A percentile compares a stretch with the other conserved stretches of the same genome.
These are phyloP conservation scores for Diloba caeruleocephala DNA, from an alignment of 2,888 invertebrate genomes.

Conservation along the genomic window DNA sequence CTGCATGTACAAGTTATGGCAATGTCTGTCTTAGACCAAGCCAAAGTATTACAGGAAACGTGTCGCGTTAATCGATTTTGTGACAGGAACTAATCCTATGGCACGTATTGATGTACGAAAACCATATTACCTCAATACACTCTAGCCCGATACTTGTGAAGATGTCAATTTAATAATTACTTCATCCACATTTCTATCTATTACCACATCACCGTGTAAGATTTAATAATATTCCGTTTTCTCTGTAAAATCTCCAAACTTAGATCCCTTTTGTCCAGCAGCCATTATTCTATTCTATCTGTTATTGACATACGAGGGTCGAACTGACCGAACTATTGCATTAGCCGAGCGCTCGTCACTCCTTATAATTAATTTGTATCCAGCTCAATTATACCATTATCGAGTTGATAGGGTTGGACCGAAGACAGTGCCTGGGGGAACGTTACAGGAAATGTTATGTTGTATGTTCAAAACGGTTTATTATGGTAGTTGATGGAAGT, in stretches of 20 bases:
- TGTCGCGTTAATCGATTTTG: too few species aligned
- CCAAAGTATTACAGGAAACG: too few species aligned
- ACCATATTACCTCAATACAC: too few species aligned
- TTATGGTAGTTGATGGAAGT: background rate
- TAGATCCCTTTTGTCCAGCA: background rate
- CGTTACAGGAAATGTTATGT: conserved; percentile 1
- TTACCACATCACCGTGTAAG: too few species aligned
- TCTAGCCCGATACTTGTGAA: too few species aligned
- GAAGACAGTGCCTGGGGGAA: conserved; percentile 15
- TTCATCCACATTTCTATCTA: too few species aligned
- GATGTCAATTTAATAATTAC: too few species aligned
- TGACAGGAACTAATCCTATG: too few species aligned
- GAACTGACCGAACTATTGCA: conserved; percentile 18
- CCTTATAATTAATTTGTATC: conserved; percentile 24
- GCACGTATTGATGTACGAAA: too few species aligned
- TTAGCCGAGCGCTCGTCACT: conserved; percentile 5
- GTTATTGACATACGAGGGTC: conserved; percentile 11
- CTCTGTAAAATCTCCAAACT: background rate
- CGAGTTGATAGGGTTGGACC: conserved; percentile 2
- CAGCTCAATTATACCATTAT: conserved; percentile 5
- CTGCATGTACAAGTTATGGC: too few species aligned
- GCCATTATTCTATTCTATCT: conserved; percentile 8
- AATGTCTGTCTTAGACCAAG: too few species aligned
- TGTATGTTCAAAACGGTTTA: background rate
- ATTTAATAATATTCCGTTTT: too few species aligned